Conservation (phyloP, 1,140 invertebrate genomes). For the Epicauta chinensis region DNA sequence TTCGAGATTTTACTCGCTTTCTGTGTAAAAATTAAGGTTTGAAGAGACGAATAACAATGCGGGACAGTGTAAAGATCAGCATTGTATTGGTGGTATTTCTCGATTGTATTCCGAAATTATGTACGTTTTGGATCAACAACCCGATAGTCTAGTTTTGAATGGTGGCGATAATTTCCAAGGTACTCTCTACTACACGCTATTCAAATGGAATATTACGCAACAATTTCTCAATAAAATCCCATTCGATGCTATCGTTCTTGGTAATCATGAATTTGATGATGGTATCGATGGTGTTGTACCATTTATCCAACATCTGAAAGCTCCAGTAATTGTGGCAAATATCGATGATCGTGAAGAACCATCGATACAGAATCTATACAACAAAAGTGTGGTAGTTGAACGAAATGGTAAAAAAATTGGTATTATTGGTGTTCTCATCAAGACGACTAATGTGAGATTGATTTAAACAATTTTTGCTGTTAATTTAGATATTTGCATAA, state of each 20-base stretch:
- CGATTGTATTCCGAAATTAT: constrained; percentile 55
- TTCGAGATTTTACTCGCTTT: too few relatives aligned
- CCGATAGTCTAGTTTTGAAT: constrained; percentile 66
- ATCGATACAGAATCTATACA: constrained; percentile 49
- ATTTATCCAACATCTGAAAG: constrained; percentile 56
- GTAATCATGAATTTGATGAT: constrained; percentile 84
- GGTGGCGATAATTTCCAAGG: constrained; percentile 83
- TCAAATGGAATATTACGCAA: constrained; percentile 65
- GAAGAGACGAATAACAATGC: too few relatives aligned
- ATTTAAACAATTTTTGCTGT: neutral
- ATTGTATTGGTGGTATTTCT: constrained; percentile 68
- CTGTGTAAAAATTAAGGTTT: too few relatives aligned
- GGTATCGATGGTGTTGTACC: constrained; percentile 57
- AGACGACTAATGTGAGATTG: constrained; percentile 57
- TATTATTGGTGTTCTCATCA: constrained; percentile 69
- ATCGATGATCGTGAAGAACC: constrained; percentile 64
- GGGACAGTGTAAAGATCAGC: too few relatives aligned
- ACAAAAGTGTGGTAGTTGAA: constrained; percentile 52
- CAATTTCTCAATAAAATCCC: constrained; percentile 71
- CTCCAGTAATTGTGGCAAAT: constrained; percentile 65
- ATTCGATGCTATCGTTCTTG: constrained; percentile 73
- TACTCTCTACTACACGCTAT: constrained; percentile 74
- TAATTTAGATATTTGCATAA: neutral
- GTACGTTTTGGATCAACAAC: constrained; percentile 46
- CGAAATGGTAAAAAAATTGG: constrained; percentile 60